Evolutionary conservation across 64 coral and sea anemone genomes (phyloP).

Genomic region (Catalaphyllia jardinei): DNA sequence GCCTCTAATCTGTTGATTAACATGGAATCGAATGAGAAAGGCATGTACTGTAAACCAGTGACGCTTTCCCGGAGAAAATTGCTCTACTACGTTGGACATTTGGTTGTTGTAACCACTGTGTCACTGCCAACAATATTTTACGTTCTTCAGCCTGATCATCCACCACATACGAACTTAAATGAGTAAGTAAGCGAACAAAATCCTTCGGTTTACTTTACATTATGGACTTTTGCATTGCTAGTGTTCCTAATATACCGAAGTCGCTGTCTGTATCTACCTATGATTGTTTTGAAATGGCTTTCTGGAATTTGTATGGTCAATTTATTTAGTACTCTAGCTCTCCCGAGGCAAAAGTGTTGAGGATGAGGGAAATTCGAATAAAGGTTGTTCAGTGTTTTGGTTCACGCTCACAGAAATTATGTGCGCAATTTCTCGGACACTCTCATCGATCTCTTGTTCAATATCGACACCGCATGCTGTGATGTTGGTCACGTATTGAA

Average conservation of each 20-base stretch:
- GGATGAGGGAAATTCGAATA: no score
- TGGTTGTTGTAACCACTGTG: neutral
- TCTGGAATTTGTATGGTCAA: no score
- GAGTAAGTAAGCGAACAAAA: slow-evolving; percentile 10
- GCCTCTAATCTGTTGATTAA: neutral
- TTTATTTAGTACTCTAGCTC: no score
- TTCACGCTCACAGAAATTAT: no score
- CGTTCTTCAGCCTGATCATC: slow-evolving; percentile 22
- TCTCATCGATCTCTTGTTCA: no score
- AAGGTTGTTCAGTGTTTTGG: no score
- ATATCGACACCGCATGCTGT: no score
- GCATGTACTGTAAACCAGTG: neutral
- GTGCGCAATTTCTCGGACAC: no score
- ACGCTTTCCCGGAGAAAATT: neutral
- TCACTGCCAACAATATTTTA: slow-evolving; percentile 19
- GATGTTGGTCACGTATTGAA: no score
- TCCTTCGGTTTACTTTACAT: neutral
- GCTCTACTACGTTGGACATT: neutral
- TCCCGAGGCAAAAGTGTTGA: no score
- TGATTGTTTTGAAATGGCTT: no score
- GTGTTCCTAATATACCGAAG: neutral
- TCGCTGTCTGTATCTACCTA: no score
- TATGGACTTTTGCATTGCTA: neutral
- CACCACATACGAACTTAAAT: neutral
- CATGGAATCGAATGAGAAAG: neutral